A percentile compares a stretch with the other conserved stretches of the same genome.
Evolutionary conservation across 2,113 vertebrate species (phyloP).

Genomic region (Chaetops frenatus): DNA sequence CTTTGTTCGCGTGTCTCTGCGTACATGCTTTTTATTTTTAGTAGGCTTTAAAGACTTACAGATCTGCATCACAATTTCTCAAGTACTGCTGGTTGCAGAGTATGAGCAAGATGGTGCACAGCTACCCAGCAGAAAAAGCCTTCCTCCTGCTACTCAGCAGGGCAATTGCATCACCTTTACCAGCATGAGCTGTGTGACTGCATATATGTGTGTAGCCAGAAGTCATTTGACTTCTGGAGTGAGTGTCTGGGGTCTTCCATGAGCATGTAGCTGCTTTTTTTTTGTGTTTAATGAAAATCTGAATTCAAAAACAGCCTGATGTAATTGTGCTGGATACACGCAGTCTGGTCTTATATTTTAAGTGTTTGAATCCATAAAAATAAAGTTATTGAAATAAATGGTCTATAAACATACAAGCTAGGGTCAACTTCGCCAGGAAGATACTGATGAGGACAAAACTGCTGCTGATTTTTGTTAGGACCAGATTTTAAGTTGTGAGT

Average conservation of each 20-base stretch:
- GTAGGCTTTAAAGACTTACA: slow-evolving; percentile 36
- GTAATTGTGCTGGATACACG: neutral
- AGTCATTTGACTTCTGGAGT: neutral
- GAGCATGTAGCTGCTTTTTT: neutral
- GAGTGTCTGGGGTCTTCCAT: neutral
- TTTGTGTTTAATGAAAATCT: neutral
- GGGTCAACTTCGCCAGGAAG: neutral
- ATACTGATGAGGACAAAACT: neutral
- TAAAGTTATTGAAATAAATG: neutral
- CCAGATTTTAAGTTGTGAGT: neutral
- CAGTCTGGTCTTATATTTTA: neutral
- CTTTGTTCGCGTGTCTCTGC: neutral
- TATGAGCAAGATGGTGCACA: accelerated
- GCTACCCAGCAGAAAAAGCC: neutral
- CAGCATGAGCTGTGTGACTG: neutral
- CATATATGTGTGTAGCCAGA: neutral
- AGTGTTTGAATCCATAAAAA: neutral
- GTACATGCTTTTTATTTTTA: neutral
- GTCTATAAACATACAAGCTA: neutral
- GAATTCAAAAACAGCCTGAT: neutral
- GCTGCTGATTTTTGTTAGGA: neutral
- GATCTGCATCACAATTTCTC: neutral
- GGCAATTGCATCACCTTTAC: neutral
- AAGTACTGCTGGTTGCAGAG: neutral
- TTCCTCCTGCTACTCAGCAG: neutral